Evolutionary conservation across 2,888 invertebrate species (phyloP), one percentile per base, ranked within the genome.

Genomic region (Lathronympha strigana): DNA sequence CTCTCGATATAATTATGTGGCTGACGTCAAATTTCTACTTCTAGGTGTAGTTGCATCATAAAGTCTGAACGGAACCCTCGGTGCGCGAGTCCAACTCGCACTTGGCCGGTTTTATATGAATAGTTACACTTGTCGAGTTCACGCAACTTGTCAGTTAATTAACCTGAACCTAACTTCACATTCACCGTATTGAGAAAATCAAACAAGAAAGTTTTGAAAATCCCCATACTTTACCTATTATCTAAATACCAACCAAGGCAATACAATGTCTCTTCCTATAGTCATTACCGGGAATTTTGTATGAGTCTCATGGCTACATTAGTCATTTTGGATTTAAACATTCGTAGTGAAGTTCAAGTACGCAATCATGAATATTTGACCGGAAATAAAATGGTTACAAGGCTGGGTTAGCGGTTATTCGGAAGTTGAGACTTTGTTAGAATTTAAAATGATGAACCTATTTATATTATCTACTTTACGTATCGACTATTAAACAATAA

Each of bases 341-440:
- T 11, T 2, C 9, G 11, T 17, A 17, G 53, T 49, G 63, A 28
- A 38, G 9, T 54, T 38, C 38, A 15, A 15, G 25, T 45, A 36
- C 21, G 19, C 28, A 15, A 55, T 47, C 33, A 40, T 57, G 57
- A 63, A 63, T 63, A 63, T 63, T 63, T 63, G 25, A 63, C 33
- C 17, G 53, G 45, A 36, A 51, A 57, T 51, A 23, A 57, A 58
- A 64, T 25, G 57, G 55, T 21, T 57, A 57, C 11, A 4, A 13
- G 8, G 5, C n/a, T 25, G 25, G 17, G 11, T 4, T 31, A 45
- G 33, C 5, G 19, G 19, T 31, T 45, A 43, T 13, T 31, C 19
- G n/a, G 8, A 11, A 28, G 8, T 11, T 0, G 4, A 0, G 11
- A 45, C 11, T 45, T 58, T 45, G 21, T 58, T 45, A n/a, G 45